phyloP scores from a whole-genome alignment of 2,888 invertebrate species.

The Microctonus aethiopoides region DNA sequence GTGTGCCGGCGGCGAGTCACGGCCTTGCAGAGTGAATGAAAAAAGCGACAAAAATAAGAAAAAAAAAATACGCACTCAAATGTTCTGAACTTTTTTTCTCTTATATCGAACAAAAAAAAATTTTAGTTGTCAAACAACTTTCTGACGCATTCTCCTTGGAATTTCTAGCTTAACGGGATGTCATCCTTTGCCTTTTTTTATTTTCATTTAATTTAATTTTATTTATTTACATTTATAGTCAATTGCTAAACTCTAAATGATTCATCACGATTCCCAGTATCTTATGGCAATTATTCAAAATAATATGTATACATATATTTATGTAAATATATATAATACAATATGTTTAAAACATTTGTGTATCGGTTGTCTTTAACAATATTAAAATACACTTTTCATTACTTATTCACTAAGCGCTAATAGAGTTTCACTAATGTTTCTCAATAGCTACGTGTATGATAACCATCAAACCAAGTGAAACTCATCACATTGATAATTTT shows the following conservation, averaged over 20 bases:
- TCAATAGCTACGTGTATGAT: neutral
- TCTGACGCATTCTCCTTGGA: neutral
- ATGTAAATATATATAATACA: too few species aligned
- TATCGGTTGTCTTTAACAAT: too few species aligned
- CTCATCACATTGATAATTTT: neutral
- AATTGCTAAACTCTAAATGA: too few species aligned
- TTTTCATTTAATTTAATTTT: neutral
- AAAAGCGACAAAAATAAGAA: neutral
- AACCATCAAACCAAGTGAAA: neutral
- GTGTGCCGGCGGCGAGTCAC: neutral
- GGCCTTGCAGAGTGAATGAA: neutral
- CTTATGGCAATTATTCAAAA: neutral
- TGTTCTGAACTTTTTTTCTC: too few species aligned
- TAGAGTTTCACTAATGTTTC: neutral
- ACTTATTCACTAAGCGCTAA: neutral
- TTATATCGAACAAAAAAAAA: neutral
- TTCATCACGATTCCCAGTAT: neutral
- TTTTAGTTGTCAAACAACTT: neutral
- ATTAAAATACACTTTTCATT: neutral
- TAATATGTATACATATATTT: neutral
- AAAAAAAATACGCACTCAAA: too few species aligned
- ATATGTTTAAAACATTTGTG: too few species aligned
- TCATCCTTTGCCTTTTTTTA: neutral
- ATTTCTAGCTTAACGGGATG: neutral
- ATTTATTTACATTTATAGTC: neutral